These are phyloP conservation scores for Atethmia centrago DNA, from an alignment of 2,888 invertebrate species.

Conservation along the genomic window DNA sequence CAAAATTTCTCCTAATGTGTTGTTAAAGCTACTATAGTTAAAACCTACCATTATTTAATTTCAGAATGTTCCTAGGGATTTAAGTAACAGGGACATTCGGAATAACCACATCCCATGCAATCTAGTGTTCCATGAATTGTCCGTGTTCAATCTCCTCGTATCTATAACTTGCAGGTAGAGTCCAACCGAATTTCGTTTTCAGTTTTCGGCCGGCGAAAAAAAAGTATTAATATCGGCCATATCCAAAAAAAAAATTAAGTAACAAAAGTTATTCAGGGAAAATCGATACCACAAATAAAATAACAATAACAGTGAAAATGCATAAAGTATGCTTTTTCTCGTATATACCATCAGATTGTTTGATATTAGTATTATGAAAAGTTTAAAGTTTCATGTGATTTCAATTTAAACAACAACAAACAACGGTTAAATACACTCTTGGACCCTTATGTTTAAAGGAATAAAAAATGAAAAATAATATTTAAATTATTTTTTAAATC, in stretches of 20 bases:
- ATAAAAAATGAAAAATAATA: too few relatives aligned
- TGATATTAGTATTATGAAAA: too few relatives aligned
- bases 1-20: slow-evolving; percentile 68
- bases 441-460: too few relatives aligned
- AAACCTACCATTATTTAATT: slow-evolving; percentile 43
- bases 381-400: too few relatives aligned
- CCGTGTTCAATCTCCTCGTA: not conserved
- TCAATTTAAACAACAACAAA: too few relatives aligned
- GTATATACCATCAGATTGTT: not conserved
- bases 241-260: too few relatives aligned
- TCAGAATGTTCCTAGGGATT: not conserved
- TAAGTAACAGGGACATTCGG: not conserved
- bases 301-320: not conserved
- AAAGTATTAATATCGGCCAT: not conserved
- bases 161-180: not conserved
- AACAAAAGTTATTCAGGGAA: not conserved
- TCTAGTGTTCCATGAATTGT: not conserved
- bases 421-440: too few relatives aligned
- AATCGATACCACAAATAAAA: not conserved
- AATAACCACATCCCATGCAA: not conserved
- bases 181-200: too few relatives aligned
- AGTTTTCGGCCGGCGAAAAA: too few relatives aligned
- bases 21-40: slow-evolving; percentile 54
- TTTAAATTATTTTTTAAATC: too few relatives aligned
- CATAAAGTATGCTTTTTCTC: not conserved